These are phyloP conservation scores for Eristalis arbustorum DNA, from an alignment of 2,888 invertebrate species.

Conservation along the genomic window DNA sequence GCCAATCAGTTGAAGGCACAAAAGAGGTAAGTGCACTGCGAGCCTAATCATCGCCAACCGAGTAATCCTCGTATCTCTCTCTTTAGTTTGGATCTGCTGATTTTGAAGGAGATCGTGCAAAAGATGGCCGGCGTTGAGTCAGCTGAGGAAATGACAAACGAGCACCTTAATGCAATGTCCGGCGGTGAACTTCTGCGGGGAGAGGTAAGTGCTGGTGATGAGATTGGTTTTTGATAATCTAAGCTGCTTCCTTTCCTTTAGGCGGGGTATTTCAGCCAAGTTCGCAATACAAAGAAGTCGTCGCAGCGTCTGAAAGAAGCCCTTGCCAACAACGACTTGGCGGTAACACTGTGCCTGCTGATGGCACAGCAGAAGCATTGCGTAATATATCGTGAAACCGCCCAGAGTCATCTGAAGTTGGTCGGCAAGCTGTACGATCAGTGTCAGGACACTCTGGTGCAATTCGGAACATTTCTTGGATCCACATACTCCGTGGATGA, in stretches of 20 bases:
- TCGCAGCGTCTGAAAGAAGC: slow-evolving; percentile 97
- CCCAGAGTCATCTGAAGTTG: slow-evolving; percentile 91
- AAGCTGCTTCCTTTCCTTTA: slow-evolving; percentile 76
- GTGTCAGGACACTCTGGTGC: slow-evolving; percentile 98
- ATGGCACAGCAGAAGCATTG: slow-evolving; percentile 99
- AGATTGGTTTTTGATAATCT: neutral
- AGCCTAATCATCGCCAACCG: neutral
- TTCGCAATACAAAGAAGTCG: slow-evolving; percentile 97
- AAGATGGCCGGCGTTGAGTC: slow-evolving; percentile 99
- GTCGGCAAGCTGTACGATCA: slow-evolving; percentile 93
- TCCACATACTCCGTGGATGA: slow-evolving; percentile 97
- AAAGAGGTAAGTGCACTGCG: slow-evolving; percentile 86
- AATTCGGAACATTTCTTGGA: slow-evolving; percentile 97
- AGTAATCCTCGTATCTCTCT: neutral
- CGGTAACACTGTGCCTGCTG: slow-evolving; percentile 94
- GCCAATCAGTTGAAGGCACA: slow-evolving; percentile 98
- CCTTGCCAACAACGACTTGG: slow-evolving; percentile 94
- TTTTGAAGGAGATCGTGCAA: slow-evolving; percentile 98
- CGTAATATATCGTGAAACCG: slow-evolving; percentile 92
- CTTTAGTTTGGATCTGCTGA: slow-evolving; percentile 93
- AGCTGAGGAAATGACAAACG: slow-evolving; percentile 96
- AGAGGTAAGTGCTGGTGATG: slow-evolving; percentile 85
- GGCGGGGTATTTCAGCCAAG: slow-evolving; percentile 98
- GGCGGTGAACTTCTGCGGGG: slow-evolving; percentile 97
- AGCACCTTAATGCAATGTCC: slow-evolving; percentile 97